These are phyloP conservation scores for Meriones psammophilus DNA, from an alignment of 2,797 vertebrate genomes.

Conservation along the genomic window DNA sequence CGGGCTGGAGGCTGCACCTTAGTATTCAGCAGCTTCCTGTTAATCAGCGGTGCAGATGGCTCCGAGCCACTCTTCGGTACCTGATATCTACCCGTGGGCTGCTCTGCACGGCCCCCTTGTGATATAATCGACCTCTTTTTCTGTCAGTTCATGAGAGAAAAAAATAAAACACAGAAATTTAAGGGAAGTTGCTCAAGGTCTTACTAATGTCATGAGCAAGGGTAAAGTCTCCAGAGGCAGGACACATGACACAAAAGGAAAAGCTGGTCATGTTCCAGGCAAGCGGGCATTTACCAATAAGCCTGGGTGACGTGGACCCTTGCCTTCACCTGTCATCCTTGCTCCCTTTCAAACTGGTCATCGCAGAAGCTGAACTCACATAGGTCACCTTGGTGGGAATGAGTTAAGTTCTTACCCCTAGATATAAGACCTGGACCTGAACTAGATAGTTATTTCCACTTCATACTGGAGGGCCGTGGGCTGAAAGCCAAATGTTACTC, in stretches of 20 bases:
- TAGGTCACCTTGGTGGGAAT: not conserved
- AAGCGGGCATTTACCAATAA: not conserved
- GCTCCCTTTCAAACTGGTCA: not conserved
- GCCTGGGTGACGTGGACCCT: not conserved
- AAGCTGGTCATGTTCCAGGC: not conserved
- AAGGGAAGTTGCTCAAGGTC: conserved; percentile 35
- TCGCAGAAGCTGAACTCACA: not conserved
- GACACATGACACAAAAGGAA: not conserved
- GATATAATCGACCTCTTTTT: not conserved
- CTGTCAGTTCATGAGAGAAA: not conserved
- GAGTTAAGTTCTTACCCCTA: not conserved
- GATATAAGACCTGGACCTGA: not conserved
- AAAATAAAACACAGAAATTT: conserved; percentile 47
- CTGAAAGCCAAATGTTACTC: not conserved
- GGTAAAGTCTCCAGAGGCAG: not conserved
- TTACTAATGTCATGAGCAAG: conserved; percentile 15
- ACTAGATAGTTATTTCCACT: not conserved
- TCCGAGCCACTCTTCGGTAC: conserved; percentile 43
- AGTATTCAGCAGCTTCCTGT: conserved; percentile 49
- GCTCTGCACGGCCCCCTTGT: conserved; percentile 2
- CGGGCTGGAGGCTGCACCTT: conserved; percentile 50
- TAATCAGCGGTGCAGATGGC: conserved; percentile 54
- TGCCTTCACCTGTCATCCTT: not conserved
- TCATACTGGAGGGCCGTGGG: not conserved
- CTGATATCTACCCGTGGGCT: not conserved